Evolutionary conservation across 2,797 vertebrate species (phyloP).

Genomic region (Gymnodraco acuticeps): DNA sequence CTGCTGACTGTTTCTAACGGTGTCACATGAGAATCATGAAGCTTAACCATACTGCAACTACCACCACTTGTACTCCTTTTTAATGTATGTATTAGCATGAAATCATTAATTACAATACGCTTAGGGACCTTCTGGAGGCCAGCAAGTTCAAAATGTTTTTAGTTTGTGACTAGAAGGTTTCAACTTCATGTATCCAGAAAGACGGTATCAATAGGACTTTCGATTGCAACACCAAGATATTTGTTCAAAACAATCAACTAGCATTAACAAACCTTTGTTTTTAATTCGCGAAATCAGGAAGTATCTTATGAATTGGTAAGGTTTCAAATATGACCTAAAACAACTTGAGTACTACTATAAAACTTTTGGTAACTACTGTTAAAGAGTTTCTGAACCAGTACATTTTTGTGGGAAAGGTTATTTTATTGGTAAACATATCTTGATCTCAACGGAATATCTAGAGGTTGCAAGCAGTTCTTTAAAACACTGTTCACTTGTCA

Average conservation of each 20-base stretch:
- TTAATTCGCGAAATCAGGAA: background rate
- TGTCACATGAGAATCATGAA: slow-evolving; percentile 42
- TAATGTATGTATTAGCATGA: background rate
- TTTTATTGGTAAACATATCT: background rate
- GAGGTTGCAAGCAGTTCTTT: too few species aligned
- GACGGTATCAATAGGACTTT: background rate
- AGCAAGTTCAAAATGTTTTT: background rate
- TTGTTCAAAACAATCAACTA: too few species aligned
- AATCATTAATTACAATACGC: background rate
- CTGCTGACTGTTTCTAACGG: slow-evolving; percentile 18
- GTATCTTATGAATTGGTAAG: background rate
- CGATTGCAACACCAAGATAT: background rate
- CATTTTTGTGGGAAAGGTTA: too few species aligned
- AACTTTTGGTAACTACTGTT: background rate
- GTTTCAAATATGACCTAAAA: background rate
- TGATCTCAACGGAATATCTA: background rate
- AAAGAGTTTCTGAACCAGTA: background rate
- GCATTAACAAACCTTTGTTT: background rate
- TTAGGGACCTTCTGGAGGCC: background rate
- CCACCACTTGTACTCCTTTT: background rate
- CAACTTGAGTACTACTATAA: too few species aligned
- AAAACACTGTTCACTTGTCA: too few species aligned
- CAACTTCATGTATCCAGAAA: background rate
- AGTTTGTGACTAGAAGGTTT: background rate
- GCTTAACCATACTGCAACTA: background rate